phyloP scores from a whole-genome alignment of 2,797 vertebrate species.

The Thalassophryne amazonica region DNA sequence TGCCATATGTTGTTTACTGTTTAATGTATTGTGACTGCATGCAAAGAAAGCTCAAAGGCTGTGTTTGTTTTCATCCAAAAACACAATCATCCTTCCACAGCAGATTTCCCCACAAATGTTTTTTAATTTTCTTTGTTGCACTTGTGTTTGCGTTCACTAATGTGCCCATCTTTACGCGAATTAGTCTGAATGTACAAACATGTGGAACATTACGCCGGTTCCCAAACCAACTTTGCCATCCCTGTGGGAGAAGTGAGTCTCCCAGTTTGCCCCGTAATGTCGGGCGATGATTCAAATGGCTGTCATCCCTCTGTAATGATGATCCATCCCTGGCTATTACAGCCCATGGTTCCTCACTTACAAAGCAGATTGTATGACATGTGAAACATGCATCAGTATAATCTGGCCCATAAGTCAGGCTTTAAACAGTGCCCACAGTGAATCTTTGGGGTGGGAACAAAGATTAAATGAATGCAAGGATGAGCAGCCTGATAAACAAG shows the following conservation, averaged over 20 bases:
- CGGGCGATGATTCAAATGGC: constrained; percentile 46
- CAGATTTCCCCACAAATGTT: not conserved
- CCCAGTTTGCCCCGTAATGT: constrained; percentile 27
- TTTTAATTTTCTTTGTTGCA: constrained; percentile 1
- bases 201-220: constrained; percentile 6
- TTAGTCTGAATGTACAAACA: constrained; percentile 17
- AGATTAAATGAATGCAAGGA: constrained; percentile 8
- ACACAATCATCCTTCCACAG: constrained; percentile 6
- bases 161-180: constrained; percentile 9
- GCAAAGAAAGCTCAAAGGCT: constrained; percentile 24
- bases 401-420: constrained; percentile 54
- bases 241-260: constrained; percentile 21
- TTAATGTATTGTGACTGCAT: constrained; percentile 7
- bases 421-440: constrained; percentile 31
- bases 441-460: not conserved
- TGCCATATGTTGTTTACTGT: constrained; percentile 34
- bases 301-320: constrained; percentile 65
- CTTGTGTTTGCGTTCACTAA: constrained; percentile 17
- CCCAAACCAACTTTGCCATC: constrained; percentile 24
- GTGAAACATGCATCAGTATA: constrained; percentile 62
- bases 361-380: constrained; percentile 64
- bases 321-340: constrained; percentile 65
- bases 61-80: constrained; percentile 3
- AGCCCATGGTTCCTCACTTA: constrained; percentile 56
- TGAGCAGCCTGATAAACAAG: not conserved